These are phyloP conservation scores for Nasua narica DNA, from an alignment of 2,797 vertebrate species.

Conservation along the genomic window DNA sequence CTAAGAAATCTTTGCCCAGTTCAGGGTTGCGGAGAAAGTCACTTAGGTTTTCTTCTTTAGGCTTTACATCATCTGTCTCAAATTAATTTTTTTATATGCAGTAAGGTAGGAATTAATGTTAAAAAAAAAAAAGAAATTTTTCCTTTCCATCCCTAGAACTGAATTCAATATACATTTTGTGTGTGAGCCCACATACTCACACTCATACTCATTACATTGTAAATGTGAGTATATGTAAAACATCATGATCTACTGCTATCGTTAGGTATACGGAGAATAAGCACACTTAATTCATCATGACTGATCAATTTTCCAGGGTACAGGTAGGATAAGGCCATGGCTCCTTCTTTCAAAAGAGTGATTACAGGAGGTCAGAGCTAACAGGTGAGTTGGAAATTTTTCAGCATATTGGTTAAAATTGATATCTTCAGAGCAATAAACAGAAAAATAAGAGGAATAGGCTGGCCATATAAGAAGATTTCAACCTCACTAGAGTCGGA, in stretches of 20 bases:
- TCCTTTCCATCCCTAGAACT: not conserved
- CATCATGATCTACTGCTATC: not conserved
- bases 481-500: not conserved
- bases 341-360: not conserved
- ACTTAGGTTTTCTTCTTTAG: not conserved
- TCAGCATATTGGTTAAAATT: not conserved
- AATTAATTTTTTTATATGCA: not conserved
- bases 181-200: no score
- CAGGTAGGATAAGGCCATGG: not conserved
- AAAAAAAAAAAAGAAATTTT: not conserved
- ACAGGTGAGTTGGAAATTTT: not conserved
- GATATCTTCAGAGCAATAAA: not conserved
- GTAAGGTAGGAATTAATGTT: not conserved
- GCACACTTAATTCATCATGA: not conserved
- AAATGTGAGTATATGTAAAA: not conserved
- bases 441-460: not conserved
- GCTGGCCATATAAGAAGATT: fast-evolving
- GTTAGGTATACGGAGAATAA: not conserved
- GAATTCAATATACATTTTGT: not conserved
- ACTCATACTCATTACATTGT: no score
- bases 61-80: not conserved
- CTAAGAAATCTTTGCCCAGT: not conserved
- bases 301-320: not conserved
- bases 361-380: not conserved
- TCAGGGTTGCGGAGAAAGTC: not conserved